Evolutionary conservation across 2,113 vertebrate species (phyloP).

Genomic region (Saccopteryx bilineata): DNA sequence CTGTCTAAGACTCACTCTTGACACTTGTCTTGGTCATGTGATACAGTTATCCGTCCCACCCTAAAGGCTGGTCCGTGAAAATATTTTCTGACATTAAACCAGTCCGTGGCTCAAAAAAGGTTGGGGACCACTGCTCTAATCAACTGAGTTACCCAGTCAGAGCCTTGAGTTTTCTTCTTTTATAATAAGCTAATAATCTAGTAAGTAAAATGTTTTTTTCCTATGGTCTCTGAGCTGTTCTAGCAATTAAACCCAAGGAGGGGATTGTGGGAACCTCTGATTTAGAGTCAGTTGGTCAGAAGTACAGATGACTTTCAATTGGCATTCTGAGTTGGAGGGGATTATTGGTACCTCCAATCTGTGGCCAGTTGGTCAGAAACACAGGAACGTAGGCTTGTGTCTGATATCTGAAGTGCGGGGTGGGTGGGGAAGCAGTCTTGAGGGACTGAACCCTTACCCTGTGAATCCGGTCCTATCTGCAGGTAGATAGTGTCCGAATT

Average conservation of each 20-base stretch:
- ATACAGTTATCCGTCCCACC: no score
- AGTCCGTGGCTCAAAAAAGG: no score
- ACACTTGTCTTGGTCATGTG: no score
- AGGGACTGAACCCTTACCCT: not conserved
- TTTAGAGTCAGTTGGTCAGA: not conserved
- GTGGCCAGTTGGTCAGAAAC: not conserved
- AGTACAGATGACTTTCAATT: not conserved
- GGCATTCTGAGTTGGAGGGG: not conserved
- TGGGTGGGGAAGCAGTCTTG: not conserved
- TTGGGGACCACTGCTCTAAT: no score
- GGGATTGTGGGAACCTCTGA: not conserved
- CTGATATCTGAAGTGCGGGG: not conserved
- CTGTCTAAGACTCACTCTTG: no score
- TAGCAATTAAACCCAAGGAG: not conserved
- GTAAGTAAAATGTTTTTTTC: not conserved
- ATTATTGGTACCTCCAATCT: not conserved
- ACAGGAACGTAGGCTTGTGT: not conserved
- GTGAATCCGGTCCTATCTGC: not conserved
- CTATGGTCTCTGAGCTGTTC: not conserved
- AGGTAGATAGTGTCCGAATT: not conserved
- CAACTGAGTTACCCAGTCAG: no score
- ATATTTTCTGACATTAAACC: no score
- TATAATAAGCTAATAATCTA: not conserved
- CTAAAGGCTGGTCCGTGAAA: no score
- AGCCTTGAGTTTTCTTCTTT: no score